Percentiles rank a stretch among this genome's conserved stretches.
Evolutionary conservation across 2,797 vertebrate species (phyloP).

Genomic region (Acanthurus lineatus): DNA sequence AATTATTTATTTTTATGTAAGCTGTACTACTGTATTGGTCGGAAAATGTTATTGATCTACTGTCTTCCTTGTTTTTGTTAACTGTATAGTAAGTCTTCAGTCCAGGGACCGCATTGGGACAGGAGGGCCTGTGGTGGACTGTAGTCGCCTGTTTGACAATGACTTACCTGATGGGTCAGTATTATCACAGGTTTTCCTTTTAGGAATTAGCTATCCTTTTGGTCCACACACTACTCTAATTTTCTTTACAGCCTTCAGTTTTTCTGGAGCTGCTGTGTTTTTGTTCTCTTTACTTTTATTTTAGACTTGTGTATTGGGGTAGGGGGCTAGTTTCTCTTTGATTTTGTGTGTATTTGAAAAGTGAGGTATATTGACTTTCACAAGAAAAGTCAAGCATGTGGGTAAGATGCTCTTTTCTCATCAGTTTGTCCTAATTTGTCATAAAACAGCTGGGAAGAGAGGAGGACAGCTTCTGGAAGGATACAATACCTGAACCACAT

Average conservation of each 20-base stretch:
- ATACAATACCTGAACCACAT: conserved; percentile 98
- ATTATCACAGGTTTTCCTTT: conserved; percentile 4
- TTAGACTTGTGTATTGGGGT: too few relatives aligned
- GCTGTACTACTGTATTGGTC: background rate
- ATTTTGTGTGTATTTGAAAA: too few relatives aligned
- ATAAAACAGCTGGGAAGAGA: conserved; percentile 92
- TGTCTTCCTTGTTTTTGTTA: conserved; percentile 21
- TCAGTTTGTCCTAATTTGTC: conserved; percentile 64
- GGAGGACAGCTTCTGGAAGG: conserved; percentile 94
- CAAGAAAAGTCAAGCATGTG: too few relatives aligned
- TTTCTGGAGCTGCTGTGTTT: background rate
- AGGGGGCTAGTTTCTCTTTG: background rate
- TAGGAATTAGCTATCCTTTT: background rate
- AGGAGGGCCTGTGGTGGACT: conserved; percentile 96
- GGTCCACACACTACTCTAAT: background rate
- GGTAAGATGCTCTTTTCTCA: conserved; percentile 23
- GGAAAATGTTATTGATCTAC: conserved; percentile 6
- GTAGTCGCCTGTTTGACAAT: conserved; percentile 96
- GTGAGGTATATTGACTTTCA: too few relatives aligned
- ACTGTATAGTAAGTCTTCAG: conserved; percentile 92
- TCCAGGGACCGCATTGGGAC: conserved; percentile 95
- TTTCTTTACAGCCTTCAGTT: background rate
- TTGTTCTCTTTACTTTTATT: background rate
- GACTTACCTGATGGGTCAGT: conserved; percentile 96
- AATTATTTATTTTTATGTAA: background rate